Conservation (phyloP, 1,140 invertebrate genomes). For the Sycophaga agraensis region DNA sequence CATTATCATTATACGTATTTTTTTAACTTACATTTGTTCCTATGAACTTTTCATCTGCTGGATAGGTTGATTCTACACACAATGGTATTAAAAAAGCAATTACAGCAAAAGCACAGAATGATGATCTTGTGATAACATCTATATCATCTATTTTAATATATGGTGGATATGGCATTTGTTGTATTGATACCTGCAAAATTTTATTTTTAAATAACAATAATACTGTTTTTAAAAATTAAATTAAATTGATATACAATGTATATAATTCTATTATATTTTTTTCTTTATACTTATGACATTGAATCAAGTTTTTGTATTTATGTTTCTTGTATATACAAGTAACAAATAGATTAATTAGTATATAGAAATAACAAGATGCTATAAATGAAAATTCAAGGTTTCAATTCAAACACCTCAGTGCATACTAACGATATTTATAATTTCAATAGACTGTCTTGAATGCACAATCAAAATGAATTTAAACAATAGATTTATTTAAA, state of each 20-base stretch:
- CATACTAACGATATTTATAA: slow-evolving; percentile 21
- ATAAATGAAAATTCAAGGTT: slow-evolving; percentile 23
- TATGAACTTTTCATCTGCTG: slow-evolving; percentile 51
- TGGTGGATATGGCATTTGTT: slow-evolving; percentile 54
- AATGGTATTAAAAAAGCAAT: slow-evolving; percentile 48
- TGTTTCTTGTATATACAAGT: background rate
- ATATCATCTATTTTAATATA: slow-evolving; percentile 40
- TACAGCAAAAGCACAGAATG: slow-evolving; percentile 41
- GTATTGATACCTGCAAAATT: slow-evolving; percentile 42
- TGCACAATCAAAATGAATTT: slow-evolving; percentile 13
- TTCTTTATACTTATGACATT: background rate
- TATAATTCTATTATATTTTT: no score
- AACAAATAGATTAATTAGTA: slow-evolving; percentile 2
- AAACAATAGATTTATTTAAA: slow-evolving; percentile 8
- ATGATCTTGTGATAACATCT: slow-evolving; percentile 36
- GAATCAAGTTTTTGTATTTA: background rate
- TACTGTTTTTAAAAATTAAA: background rate
- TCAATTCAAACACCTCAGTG: background rate
- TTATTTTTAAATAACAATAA: slow-evolving; percentile 10
- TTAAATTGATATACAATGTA: background rate
- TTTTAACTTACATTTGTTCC: slow-evolving; percentile 49
- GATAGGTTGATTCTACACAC: slow-evolving; percentile 47
- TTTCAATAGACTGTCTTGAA: slow-evolving; percentile 12
- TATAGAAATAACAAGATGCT: slow-evolving; percentile 11
- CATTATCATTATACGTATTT: background rate